phyloP scores from a whole-genome alignment of 2,113 vertebrate species.

The Saguinus imperator region DNA sequence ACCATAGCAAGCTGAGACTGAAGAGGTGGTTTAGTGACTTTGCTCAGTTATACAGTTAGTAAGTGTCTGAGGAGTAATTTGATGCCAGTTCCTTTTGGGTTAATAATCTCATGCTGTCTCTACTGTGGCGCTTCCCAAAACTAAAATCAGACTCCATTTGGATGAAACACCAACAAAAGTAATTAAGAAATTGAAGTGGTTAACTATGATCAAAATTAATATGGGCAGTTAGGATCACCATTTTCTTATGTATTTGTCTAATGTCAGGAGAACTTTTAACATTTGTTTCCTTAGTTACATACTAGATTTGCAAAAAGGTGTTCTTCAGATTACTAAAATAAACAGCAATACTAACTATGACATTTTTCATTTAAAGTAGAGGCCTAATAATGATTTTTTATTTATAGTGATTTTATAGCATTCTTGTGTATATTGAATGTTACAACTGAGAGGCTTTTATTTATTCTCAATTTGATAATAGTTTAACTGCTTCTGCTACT shows the following conservation, averaged over 20 bases:
- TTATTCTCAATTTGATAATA: conserved; percentile 10
- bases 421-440: conserved; percentile 1
- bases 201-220: conserved; percentile 11
- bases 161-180: conserved; percentile 11
- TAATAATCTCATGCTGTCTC: conserved; percentile 8
- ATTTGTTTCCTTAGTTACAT: conserved; percentile 15
- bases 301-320: not conserved
- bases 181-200: conserved; percentile 58
- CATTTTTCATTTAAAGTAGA: conserved; percentile 16
- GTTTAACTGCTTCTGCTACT: not conserved
- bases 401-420: not conserved
- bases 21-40: not conserved
- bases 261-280: conserved; percentile 28
- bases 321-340: conserved; percentile 27
- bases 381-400: not conserved
- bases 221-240: not conserved
- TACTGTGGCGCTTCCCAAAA: not conserved
- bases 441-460: not conserved
- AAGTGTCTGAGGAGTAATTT: conserved; percentile 23
- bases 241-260: conserved; percentile 17
- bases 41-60: not conserved
- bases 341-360: not conserved
- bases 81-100: not conserved
- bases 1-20: not conserved
- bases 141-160: conserved; percentile 29